Evolutionary conservation across 2,888 invertebrate genomes (phyloP).

Genomic region (Mythimna albipuncta): DNA sequence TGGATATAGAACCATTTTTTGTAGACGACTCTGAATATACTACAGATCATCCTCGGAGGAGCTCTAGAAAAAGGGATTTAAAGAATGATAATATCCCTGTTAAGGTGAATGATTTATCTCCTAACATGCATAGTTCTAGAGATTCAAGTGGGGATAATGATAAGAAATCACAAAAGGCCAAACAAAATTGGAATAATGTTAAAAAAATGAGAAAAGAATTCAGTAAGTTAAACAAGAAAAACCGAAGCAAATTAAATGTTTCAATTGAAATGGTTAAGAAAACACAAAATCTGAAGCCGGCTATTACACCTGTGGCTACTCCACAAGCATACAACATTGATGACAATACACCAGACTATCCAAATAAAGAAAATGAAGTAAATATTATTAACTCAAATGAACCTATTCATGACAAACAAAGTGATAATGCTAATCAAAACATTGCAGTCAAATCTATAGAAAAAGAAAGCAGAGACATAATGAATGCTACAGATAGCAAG

Average conservation of each 20-base stretch:
- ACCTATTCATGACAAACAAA: constrained; percentile 13
- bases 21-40: constrained; percentile 78
- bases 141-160: constrained; percentile 72
- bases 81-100: constrained; percentile 63
- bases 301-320: constrained; percentile 44
- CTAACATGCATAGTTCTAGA: constrained; percentile 72
- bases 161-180: constrained; percentile 72
- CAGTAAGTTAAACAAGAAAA: constrained; percentile 81
- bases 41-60: constrained; percentile 79
- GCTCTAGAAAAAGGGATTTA: constrained; percentile 79
- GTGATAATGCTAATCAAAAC: constrained; percentile 12
- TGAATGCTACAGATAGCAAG: not conserved
- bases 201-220: constrained; percentile 88
- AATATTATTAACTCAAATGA: constrained; percentile 22
- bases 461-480: constrained; percentile 35
- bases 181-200: constrained; percentile 84
- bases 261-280: constrained; percentile 87
- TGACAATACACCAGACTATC: constrained; percentile 75
- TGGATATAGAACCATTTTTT: constrained; percentile 78
- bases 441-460: constrained; percentile 2
- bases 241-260: constrained; percentile 85
- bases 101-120: constrained; percentile 61
- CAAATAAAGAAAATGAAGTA: constrained; percentile 51
- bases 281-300: constrained; percentile 69
- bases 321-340: constrained; percentile 72